Evolutionary conservation across 2,113 vertebrate species (phyloP), one percentile per base, ranked within the genome.

Genomic region (Ailurus styani): DNA sequence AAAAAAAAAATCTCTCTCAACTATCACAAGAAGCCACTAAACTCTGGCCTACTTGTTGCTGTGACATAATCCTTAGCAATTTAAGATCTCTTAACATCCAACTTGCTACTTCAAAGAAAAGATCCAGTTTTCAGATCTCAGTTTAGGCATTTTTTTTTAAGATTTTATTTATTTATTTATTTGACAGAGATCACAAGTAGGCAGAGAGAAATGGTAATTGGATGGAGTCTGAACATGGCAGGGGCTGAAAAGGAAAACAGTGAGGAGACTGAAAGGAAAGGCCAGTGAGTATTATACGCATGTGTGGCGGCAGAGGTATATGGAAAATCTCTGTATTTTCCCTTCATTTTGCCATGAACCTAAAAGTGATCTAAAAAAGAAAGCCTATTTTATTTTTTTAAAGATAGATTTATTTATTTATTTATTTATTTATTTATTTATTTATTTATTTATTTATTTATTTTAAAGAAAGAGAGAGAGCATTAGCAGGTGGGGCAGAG

Each of bases 81-180:
- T 45, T 79, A 87, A 90, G 54, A 85, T 85, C 42, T 78, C 17
- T 42, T 82, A 78, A 93, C n/a, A 68, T 70, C 50, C 70, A 34
- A 96, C 21, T 45, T 18, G 18, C 45, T 92, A 86, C 91, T 94
- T 90, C 72, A 94, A 94, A 87, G 55, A 83, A 87, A 87, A 83
- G n/a, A 75, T 15, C 77, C 6, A 62, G 42, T 87, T 86, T 62
- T 55, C 81, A 87, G 31, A 87, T 79, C 79, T 86, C 57, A 52
- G 25, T 91, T 90, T 34, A 55, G n/a, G n/a, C n/a, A n/a, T n/a
- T n/a, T n/a, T n/a, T n/a, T n/a, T n/a, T n/a, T n/a, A n/a, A n/a
- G n/a, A n/a, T n/a, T n/a, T n/a, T n/a, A n/a, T n/a, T n/a, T n/a
- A n/a, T n/a, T n/a, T n/a, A n/a, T n/a, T n/a, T n/a, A n/a, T n/a